Evolutionary conservation across 2,888 invertebrate genomes (phyloP).

Genomic region (Blomia tropicalis): DNA sequence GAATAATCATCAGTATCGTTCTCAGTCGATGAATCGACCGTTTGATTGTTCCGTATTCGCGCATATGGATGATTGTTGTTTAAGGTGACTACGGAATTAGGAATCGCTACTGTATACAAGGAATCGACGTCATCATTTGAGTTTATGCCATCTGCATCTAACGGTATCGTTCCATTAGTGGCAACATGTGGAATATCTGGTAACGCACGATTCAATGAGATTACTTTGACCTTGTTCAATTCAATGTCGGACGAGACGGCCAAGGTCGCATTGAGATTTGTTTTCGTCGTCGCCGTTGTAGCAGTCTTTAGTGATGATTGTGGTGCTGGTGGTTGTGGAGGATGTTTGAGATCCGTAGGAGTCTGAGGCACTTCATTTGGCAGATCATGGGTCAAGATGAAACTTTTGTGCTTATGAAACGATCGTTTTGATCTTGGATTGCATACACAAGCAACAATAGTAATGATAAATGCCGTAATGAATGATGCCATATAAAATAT

Average conservation of each 20-base stretch:
- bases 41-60: not conserved
- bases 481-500: not conserved
- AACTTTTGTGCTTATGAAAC: not conserved
- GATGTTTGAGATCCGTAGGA: not conserved
- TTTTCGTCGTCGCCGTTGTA: too few species aligned
- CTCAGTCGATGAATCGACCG: slow-evolving; percentile 17
- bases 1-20: slow-evolving; percentile 21
- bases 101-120: not conserved
- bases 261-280: too few species aligned
- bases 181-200: slow-evolving; percentile 20
- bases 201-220: slow-evolving; percentile 12
- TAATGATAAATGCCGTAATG: not conserved
- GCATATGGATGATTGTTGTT: slow-evolving; percentile 18
- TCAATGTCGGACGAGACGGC: not conserved
- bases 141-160: not conserved
- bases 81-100: not conserved
- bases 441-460: not conserved
- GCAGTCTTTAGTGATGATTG: too few species aligned
- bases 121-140: slow-evolving; percentile 10
- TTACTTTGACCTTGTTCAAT: not conserved
- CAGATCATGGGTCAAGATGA: not conserved
- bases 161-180: not conserved
- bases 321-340: not conserved
- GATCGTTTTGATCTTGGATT: slow-evolving; percentile 8
- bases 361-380: not conserved